These are phyloP conservation scores for Leptatherina wallacei DNA, from an alignment of 2,797 vertebrate species.

Conservation along the genomic window DNA sequence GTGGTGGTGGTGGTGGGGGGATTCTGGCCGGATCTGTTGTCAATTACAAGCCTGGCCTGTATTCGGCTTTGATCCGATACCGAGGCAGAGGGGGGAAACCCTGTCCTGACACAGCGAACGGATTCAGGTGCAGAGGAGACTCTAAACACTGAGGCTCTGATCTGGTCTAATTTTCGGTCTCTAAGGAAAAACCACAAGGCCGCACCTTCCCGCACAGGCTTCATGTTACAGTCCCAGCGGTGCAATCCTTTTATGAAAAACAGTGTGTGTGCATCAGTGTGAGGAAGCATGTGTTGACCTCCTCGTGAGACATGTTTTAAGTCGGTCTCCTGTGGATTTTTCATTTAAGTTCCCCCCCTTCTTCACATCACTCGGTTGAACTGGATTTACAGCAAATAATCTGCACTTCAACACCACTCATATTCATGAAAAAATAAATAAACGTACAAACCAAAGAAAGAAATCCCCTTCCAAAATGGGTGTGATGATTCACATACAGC, in stretches of 20 bases:
- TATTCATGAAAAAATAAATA: not conserved
- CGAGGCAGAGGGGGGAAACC: constrained; percentile 21
- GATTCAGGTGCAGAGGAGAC: constrained; percentile 4
- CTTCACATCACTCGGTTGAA: not conserved
- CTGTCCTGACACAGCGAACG: constrained; percentile 39
- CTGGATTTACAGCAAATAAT: not conserved
- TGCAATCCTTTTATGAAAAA: constrained; percentile 24
- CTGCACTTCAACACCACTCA: not conserved
- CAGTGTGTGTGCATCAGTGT: not conserved
- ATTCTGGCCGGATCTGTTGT: constrained; percentile 61
- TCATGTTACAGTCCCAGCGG: constrained; percentile 27
- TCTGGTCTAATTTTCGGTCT: constrained; percentile 8
- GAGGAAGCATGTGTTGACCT: constrained; percentile 1
- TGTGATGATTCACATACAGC: not conserved
- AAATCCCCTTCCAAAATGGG: not conserved
- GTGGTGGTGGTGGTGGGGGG: no score
- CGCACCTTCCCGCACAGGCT: not conserved
- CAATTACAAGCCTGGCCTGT: constrained; percentile 46
- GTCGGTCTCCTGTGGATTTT: not conserved
- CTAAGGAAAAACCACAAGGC: constrained; percentile 23
- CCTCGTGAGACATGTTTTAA: constrained; percentile 18
- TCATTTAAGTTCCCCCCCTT: not conserved
- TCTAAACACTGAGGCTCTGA: constrained; percentile 1
- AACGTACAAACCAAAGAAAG: not conserved
- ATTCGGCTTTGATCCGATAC: constrained; percentile 58